A percentile compares a stretch with the other conserved stretches of the same genome.
Evolutionary conservation across 2,113 vertebrate genomes (phyloP).

Genomic region (Tyrannus savana): DNA sequence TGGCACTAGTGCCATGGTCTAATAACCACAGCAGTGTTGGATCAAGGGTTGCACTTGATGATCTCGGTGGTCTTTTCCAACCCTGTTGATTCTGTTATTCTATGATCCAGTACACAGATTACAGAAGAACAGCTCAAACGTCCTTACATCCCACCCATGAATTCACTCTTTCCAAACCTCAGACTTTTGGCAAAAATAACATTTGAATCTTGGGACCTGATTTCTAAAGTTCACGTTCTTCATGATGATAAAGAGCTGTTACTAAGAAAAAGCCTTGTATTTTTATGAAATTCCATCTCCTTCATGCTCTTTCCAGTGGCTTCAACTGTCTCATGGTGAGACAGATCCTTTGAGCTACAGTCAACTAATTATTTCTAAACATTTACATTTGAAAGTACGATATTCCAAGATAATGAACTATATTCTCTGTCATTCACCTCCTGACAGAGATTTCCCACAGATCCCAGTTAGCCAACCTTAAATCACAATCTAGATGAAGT

Average conservation of each 20-base stretch:
- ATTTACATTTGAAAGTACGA: background rate
- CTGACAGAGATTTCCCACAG: background rate
- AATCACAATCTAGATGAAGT: background rate
- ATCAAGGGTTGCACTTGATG: too few relatives aligned
- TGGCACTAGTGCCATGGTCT: too few relatives aligned
- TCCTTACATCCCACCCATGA: background rate
- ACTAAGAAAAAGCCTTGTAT: background rate
- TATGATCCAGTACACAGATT: background rate
- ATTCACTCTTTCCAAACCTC: background rate
- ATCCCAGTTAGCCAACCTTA: background rate
- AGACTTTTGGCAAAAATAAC: background rate
- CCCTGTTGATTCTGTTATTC: too few relatives aligned
- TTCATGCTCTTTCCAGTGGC: background rate
- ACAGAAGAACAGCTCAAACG: background rate
- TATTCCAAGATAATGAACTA: background rate
- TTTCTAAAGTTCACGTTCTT: background rate
- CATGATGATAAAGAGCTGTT: background rate
- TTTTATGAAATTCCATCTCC: background rate
- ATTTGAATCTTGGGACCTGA: background rate
- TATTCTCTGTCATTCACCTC: background rate
- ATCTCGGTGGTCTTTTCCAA: too few relatives aligned
- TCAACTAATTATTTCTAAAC: background rate
- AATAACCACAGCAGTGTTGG: too few relatives aligned
- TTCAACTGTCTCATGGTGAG: background rate
- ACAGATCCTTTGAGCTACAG: background rate